A percentile compares a stretch with the other conserved stretches of the same genome.
phyloP scores from a whole-genome alignment of 2,113 vertebrate genomes.

The Petrocephalus zakoni region DNA sequence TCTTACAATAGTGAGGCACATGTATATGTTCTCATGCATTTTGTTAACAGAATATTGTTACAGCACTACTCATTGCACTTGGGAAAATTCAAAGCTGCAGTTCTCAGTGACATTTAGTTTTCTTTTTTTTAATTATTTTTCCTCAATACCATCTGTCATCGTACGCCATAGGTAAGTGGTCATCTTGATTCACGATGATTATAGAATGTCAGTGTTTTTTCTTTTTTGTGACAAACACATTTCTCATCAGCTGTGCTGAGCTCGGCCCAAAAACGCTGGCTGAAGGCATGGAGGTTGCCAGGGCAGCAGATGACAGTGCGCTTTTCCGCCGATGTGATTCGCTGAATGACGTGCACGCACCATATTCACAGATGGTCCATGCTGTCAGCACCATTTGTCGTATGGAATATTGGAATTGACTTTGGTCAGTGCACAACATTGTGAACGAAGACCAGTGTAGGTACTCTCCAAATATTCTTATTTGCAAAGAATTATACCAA shows the following conservation, averaged over 20 bases:
- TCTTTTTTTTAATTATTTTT: not conserved
- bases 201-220: not conserved
- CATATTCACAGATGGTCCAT: not conserved
- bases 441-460: not conserved
- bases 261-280: not conserved
- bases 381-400: not conserved
- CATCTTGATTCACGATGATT: not conserved
- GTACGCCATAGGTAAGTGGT: not conserved
- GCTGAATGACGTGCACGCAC: not conserved
- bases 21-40: not conserved
- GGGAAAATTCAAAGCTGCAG: not conserved
- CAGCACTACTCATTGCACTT: not conserved
- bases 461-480: not conserved
- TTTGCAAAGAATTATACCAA: not conserved
- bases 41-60: not conserved
- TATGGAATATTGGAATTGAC: not conserved
- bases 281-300: not conserved
- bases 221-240: not conserved
- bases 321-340: not conserved
- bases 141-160: not conserved
- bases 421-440: not conserved
- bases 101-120: not conserved
- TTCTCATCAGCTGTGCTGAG: not conserved
- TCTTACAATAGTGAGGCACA: not conserved
- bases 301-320: not conserved